phyloP scores from a whole-genome alignment of 2,113 vertebrate genomes.

The Platanista minor region DNA sequence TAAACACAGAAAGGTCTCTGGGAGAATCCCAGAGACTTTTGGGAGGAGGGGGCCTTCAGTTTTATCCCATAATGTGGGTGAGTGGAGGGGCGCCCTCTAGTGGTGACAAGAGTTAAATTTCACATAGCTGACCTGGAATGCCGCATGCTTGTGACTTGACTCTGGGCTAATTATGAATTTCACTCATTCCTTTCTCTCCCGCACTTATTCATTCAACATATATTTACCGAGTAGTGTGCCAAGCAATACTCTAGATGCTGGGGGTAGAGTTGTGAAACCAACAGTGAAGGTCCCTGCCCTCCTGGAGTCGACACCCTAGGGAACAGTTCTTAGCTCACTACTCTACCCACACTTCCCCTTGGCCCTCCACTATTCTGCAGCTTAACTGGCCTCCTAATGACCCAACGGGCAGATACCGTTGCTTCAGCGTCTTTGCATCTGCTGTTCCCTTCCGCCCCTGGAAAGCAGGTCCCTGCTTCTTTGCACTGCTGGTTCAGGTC shows the following conservation, averaged over 20 bases:
- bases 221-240: neutral
- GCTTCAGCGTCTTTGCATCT: neutral
- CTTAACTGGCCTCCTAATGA: neutral
- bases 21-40: neutral
- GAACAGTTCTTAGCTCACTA: neutral
- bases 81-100: slow-evolving; percentile 41
- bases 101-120: neutral
- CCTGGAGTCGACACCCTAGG: neutral
- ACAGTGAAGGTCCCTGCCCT: neutral
- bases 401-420: neutral
- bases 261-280: neutral
- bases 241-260: neutral
- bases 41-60: neutral
- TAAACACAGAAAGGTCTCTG: neutral
- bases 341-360: neutral
- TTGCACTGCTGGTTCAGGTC: neutral
- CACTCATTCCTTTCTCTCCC: neutral
- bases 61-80: neutral
- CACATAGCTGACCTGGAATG: neutral
- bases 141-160: neutral
- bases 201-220: slow-evolving; percentile 11
- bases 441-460: neutral
- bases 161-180: neutral
- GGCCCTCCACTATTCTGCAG: neutral
- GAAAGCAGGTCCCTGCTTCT: neutral